Base-by-base conservation (phyloP, 1,140 invertebrate species). In the Brachionus plicatilis region DNA sequence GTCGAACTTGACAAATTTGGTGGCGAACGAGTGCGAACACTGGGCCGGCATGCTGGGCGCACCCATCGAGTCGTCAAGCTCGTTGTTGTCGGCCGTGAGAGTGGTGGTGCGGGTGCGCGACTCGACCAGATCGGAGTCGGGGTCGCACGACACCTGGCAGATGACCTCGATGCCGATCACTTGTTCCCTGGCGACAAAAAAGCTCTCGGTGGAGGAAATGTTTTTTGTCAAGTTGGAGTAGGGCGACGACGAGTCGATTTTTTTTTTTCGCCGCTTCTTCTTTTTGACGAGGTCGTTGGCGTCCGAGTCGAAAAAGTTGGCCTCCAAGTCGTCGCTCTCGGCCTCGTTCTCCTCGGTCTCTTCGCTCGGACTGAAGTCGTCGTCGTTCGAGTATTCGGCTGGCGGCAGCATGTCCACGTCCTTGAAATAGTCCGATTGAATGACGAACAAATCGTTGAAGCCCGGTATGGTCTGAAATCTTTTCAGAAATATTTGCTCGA, bases 371-470 rank as follows among this genome's bases (percentile, higher is more conserved):
- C 37, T 72, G n/a, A 72, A 50, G 9, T 82, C 79, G 9, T 82
- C 60, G 8, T 82, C 65, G 9, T 76, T 47, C 7, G 27, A 20
- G 50, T 76, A 24, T 9, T 50, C 72, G 27, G 8, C 37, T 14
- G 20, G 70, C 12, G 66, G 66, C 9, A 43, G 14, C 9, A 17
- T 24, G 17, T 50, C 27, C 20, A 29, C 3, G 27, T 50, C 20
- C 11, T 47, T 76, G 9, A 27, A 27, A 3, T 11, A 20, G 11
- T 76, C 43, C 12, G 20, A 20, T 76, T 76, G 43, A 53, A 76
- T 47, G 33, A 82, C 65, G 33, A 82, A 82, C 53, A 82, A 68
- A 68, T 82, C 79, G 37, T 60, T n/a, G 65, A 82, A 65, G 4
- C 79, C 79, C 45, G 79, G 53, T 12, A 82, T 20, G 6, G 17